These are phyloP conservation scores for Psittacula cyanocephala DNA, from an alignment of 2,113 vertebrate genomes.

Conservation along the genomic window DNA sequence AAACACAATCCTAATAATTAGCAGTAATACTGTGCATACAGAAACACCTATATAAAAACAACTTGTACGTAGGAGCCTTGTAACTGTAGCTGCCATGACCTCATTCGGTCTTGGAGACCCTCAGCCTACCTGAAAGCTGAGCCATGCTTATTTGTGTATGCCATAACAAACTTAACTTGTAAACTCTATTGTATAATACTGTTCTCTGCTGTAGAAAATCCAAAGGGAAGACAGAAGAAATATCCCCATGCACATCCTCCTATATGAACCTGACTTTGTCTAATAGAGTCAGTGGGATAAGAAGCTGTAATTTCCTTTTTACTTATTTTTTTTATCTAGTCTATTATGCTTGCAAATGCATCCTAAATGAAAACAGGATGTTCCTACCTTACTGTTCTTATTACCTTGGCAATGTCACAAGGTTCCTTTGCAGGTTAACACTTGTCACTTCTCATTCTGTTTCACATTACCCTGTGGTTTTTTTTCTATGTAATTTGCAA, in stretches of 20 bases:
- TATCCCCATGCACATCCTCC: background rate
- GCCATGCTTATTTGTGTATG: background rate
- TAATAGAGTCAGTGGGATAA: background rate
- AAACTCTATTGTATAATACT: background rate
- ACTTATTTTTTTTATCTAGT: background rate
- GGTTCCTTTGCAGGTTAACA: background rate
- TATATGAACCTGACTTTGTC: background rate
- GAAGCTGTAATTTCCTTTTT: background rate
- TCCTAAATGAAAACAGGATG: background rate
- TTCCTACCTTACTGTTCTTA: background rate
- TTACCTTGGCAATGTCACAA: background rate
- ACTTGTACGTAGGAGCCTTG: background rate
- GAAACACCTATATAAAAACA: background rate
- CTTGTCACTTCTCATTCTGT: background rate
- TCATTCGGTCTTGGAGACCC: background rate
- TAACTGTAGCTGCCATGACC: background rate
- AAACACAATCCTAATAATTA: background rate
- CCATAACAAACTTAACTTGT: background rate
- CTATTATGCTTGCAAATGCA: background rate
- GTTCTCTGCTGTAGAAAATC: background rate
- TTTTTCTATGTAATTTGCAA: slow-evolving; percentile 26
- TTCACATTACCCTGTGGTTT: background rate
- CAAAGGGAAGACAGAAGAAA: background rate
- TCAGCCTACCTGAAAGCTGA: background rate
- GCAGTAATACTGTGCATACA: background rate